Base-by-base conservation (phyloP, 2,113 vertebrate species). In the Solea solea region DNA sequence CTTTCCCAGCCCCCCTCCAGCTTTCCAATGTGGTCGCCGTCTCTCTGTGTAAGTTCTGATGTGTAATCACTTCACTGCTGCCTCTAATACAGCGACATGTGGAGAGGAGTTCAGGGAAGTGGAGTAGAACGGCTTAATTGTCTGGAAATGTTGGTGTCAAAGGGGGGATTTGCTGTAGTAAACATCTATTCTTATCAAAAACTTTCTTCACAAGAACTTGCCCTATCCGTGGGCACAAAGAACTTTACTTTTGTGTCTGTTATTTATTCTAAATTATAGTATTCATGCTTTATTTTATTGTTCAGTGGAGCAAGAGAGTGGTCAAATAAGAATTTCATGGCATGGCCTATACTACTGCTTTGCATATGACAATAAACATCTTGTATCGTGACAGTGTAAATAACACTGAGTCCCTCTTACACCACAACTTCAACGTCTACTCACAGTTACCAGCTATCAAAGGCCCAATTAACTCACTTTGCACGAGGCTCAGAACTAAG, bases 61-160 rank as follows among this genome's bases (percentile, higher is more conserved):
- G 78, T 83, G 40, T 91, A 91, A 93, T 89, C 85, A 88, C 79
- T 89, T 75, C 83, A 90, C 85, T 85, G 89, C 80, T 89, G 88
- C 81, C 64, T 78, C 85, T 89, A 90, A 93, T 90, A 82, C 56
- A 85, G 61, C 72, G 73, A 73, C 86, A 88, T 84, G 69, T 79
- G 81, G 78, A 76, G 60, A 52, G 65, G 64, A 72, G 86, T 88
- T 89, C 56, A 64, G 61, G 55, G 58, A 70, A 21, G 69, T 46
- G 56, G 65, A 78, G 65, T 13, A n/a, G 40, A 69, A 44, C 1
- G 39, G 51, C 52, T 83, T 46, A 12, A 14, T 49, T 11, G 2
- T 21, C 56, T 76, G 52, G 34, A 72, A 25, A 44, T 8, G 27
- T 15, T 34, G 13, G 60, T n/a, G 15, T 41, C 15, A 53, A 27